phyloP scores from a whole-genome alignment of 2,888 invertebrate species.

The Cheilosia impressa region DNA sequence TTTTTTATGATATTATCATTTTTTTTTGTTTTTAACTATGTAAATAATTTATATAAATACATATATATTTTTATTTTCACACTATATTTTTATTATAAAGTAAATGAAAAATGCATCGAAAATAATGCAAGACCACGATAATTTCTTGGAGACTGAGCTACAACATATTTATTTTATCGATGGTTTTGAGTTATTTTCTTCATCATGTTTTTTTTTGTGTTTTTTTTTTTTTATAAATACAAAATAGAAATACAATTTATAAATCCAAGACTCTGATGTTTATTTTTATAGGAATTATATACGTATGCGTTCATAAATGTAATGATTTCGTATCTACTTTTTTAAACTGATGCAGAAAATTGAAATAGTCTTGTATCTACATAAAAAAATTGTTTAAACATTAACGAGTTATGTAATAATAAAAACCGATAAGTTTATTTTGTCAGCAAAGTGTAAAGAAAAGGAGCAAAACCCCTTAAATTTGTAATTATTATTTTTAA shows the following conservation, averaged over 20 bases:
- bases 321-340: constrained; percentile 49
- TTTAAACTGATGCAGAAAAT: constrained; percentile 11
- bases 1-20: constrained; percentile 67
- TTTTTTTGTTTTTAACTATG: constrained; percentile 64
- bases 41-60: constrained; percentile 71
- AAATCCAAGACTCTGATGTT: constrained; percentile 45
- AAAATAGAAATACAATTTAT: constrained; percentile 55
- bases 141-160: constrained; percentile 83
- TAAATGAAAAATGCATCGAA: constrained; percentile 67
- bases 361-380: constrained; percentile 29
- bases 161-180: constrained; percentile 83
- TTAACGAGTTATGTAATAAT: constrained; percentile 10
- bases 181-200: constrained; percentile 77
- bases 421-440: constrained; percentile 8
- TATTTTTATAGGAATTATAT: constrained; percentile 37
- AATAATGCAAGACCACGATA: constrained; percentile 79
- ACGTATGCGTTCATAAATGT: constrained; percentile 36
- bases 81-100: constrained; percentile 55
- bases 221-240: constrained; percentile 25
- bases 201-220: constrained; percentile 24
- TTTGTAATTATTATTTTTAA: constrained; percentile 54
- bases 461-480: constrained; percentile 17
- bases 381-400: constrained; percentile 3
- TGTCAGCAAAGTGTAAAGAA: constrained; percentile 25
- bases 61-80: constrained; percentile 60